Conservation (phyloP, 2,797 vertebrate species). For the Mionectes olivaceus region DNA sequence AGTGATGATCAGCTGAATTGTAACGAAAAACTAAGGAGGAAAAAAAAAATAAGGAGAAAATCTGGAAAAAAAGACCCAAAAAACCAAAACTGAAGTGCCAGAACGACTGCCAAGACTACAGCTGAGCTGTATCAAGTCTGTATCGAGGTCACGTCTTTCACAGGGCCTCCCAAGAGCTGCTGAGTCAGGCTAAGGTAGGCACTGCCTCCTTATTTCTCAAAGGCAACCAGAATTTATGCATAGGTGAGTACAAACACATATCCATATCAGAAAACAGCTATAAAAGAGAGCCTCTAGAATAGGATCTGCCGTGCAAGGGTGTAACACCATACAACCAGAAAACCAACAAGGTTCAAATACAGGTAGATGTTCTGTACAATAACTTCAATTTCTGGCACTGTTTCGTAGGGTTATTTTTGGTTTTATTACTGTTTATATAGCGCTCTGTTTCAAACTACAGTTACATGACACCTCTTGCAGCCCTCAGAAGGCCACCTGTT, state of each 20-base stretch:
- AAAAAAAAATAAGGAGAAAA: neutral
- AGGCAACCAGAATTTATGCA: neutral
- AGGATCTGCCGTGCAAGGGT: neutral
- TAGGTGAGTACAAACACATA: rapidly evolving
- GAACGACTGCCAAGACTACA: neutral
- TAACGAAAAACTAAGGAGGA: neutral
- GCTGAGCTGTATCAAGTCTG: neutral
- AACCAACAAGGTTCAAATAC: neutral
- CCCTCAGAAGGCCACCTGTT: neutral
- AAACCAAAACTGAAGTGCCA: neutral
- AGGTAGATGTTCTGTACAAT: neutral
- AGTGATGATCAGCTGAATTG: neutral
- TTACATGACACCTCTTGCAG: neutral
- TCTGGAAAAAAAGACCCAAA: too few species aligned
- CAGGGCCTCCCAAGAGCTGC: neutral
- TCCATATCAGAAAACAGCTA: neutral
- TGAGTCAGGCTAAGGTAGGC: neutral
- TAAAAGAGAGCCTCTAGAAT: neutral
- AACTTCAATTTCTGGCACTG: neutral
- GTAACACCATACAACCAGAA: neutral
- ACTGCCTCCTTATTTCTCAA: neutral
- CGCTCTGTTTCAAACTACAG: neutral
- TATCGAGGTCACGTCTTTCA: neutral
- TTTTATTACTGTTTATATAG: neutral
- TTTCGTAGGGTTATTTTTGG: neutral